These are phyloP conservation scores for Acleris cristana DNA, from an alignment of 2,888 invertebrate genomes.

Conservation along the genomic window DNA sequence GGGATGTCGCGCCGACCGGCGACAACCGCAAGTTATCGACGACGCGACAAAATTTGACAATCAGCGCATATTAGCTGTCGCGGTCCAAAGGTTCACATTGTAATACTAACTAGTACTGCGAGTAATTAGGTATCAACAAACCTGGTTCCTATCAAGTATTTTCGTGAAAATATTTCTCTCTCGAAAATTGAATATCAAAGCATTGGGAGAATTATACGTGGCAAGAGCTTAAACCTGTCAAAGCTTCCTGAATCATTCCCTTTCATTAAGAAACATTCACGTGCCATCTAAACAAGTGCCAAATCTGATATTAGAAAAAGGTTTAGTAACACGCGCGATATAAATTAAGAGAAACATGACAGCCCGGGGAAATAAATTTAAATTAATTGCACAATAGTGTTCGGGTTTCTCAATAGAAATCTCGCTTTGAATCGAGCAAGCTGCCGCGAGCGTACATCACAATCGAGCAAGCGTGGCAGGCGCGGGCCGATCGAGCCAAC, in stretches of 20 bases:
- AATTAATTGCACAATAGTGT: slow-evolving; percentile 69
- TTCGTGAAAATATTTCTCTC: neutral
- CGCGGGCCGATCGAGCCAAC: slow-evolving; percentile 81
- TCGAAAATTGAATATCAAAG: neutral
- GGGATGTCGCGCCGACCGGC: slow-evolving; percentile 25
- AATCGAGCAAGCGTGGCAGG: slow-evolving; percentile 82
- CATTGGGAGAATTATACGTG: neutral
- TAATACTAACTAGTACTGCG: neutral
- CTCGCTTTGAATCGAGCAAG: slow-evolving; percentile 68
- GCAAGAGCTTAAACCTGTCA: neutral
- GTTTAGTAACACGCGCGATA: slow-evolving; percentile 62
- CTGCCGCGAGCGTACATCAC: slow-evolving; percentile 80
- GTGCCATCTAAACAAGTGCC: slow-evolving; percentile 62
- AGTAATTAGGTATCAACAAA: too few relatives aligned
- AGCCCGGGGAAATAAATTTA: slow-evolving; percentile 65
- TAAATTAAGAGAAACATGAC: slow-evolving; percentile 72
- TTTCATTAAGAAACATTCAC: slow-evolving; percentile 39
- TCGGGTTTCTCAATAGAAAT: slow-evolving; percentile 72
- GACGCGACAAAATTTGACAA: slow-evolving; percentile 19
- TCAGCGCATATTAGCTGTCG: slow-evolving; percentile 9
- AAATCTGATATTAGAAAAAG: slow-evolving; percentile 63
- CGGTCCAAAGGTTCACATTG: slow-evolving; percentile 5
- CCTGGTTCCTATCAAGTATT: neutral
- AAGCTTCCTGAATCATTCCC: neutral
- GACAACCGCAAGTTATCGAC: slow-evolving; percentile 19